phyloP scores from a whole-genome alignment of 2,113 vertebrate species.

The Menura novaehollandiae region DNA sequence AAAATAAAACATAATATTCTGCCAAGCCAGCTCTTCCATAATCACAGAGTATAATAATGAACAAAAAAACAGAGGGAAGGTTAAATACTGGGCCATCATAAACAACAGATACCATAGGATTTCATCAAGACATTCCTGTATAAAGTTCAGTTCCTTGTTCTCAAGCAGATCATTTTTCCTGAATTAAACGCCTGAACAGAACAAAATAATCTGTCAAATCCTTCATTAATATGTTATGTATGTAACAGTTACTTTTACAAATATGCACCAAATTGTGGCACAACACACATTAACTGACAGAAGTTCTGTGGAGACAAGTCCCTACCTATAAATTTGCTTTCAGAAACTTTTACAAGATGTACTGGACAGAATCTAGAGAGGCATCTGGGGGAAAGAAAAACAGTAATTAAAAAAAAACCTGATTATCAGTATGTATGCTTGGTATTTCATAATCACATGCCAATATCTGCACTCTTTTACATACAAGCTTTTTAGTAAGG shows the following conservation, averaged over 20 bases:
- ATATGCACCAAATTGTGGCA: not conserved
- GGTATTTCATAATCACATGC: not conserved
- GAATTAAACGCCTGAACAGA: not conserved
- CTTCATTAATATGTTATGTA: not conserved
- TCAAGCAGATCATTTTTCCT: not conserved
- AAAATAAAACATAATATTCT: not conserved
- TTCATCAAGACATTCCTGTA: not conserved
- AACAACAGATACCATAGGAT: not conserved
- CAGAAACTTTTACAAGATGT: not conserved
- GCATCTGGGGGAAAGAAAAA: not conserved
- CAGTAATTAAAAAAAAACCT: not conserved
- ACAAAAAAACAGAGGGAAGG: not conserved
- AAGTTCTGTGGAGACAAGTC: not conserved
- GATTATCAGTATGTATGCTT: not conserved
- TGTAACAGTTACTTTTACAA: not conserved
- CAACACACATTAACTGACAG: not conserved
- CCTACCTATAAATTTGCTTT: not conserved
- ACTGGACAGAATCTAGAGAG: not conserved
- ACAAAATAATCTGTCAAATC: not conserved
- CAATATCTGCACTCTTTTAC: not conserved
- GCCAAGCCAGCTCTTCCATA: not conserved
- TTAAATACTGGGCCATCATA: not conserved
- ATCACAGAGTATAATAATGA: not conserved
- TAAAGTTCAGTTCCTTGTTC: not conserved
- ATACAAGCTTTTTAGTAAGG: not conserved